phyloP scores from a whole-genome alignment of 2,888 invertebrate species.

The Tipula lateralis region DNA sequence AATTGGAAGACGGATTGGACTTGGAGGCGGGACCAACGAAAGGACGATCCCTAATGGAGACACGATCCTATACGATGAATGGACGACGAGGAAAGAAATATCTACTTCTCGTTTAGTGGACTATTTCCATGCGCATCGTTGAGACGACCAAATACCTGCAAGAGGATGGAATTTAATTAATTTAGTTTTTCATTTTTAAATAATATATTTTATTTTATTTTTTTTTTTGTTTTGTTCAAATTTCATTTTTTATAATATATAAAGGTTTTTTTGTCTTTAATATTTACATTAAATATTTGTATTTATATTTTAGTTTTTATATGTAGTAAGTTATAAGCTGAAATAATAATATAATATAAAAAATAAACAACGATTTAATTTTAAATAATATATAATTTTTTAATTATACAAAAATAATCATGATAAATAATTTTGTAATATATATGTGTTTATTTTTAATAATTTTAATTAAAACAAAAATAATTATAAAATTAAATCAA shows the following conservation, averaged over 20 bases:
- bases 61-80: no score
- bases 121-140: no score
- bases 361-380: neutral
- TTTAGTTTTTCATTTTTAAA: neutral
- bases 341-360: neutral
- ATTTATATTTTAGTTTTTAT: neutral
- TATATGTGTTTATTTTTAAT: neutral
- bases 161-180: neutral
- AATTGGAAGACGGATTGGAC: no score
- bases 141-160: no score
- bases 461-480: neutral
- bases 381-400: neutral
- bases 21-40: no score
- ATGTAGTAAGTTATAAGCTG: neutral
- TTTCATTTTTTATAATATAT: neutral
- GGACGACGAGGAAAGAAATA: no score
- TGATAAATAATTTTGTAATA: neutral
- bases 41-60: no score
- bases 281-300: neutral
- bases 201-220: neutral
- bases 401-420: neutral
- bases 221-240: neutral
- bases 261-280: neutral
- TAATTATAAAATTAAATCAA: neutral
- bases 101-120: no score